Evolutionary conservation across 2,888 invertebrate species (phyloP).

Genomic region (Macrosiphum euphorbiae): DNA sequence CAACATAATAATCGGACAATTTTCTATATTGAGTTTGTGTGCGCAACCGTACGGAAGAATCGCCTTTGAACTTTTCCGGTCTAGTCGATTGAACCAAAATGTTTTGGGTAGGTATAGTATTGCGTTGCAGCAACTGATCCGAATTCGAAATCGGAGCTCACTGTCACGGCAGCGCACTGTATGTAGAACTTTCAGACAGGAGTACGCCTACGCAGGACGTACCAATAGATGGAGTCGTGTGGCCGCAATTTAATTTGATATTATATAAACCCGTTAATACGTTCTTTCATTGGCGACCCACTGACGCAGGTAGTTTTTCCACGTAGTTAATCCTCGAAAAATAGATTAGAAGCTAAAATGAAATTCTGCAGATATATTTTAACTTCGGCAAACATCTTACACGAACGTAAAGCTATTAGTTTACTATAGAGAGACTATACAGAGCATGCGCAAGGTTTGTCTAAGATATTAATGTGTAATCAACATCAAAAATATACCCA

Average conservation of each 20-base stretch:
- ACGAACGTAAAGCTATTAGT: neutral
- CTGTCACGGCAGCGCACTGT: neutral
- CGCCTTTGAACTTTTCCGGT: neutral
- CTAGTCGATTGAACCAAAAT: neutral
- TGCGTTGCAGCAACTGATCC: neutral
- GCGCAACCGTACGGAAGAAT: neutral
- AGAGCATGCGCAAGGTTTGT: neutral
- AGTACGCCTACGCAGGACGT: neutral
- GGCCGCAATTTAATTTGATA: neutral
- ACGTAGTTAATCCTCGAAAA: neutral
- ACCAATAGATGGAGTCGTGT: neutral
- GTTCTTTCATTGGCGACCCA: neutral
- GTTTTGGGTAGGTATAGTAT: neutral
- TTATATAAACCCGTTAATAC: neutral
- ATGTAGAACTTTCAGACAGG: no score
- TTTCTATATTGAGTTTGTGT: neutral
- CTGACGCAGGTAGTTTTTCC: neutral
- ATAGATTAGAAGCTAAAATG: neutral
- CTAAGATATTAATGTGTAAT: neutral
- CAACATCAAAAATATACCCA: neutral
- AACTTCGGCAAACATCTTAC: neutral
- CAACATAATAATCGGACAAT: neutral
- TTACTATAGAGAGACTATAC: neutral
- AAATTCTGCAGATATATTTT: neutral
- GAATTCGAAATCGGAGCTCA: neutral